These are phyloP conservation scores for Clarias magur DNA, from an alignment of 2,113 vertebrate species.

Conservation along the genomic window DNA sequence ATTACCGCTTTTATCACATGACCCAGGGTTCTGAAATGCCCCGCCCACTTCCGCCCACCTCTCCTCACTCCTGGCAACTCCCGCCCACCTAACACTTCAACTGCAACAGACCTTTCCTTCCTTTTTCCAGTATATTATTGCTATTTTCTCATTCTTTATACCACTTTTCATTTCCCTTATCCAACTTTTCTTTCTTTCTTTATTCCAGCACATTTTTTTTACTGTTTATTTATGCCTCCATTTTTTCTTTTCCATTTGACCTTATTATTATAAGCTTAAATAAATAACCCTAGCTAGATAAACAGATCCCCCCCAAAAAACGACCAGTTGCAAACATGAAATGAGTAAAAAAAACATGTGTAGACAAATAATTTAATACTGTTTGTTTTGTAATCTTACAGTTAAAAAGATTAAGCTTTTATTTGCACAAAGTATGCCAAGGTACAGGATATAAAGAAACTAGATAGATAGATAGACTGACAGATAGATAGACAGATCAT, in stretches of 20 bases:
- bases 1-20: conserved; percentile 34
- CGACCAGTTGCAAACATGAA: neutral
- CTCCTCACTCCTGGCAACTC: neutral
- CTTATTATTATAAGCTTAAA: neutral
- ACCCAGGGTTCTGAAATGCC: conserved; percentile 18
- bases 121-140: neutral
- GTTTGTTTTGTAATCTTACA: too few relatives aligned
- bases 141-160: neutral
- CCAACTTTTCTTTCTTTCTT: neutral
- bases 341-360: neutral
- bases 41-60: neutral
- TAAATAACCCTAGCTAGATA: too few relatives aligned
- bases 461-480: too few relatives aligned
- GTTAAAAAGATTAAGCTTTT: too few relatives aligned
- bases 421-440: too few relatives aligned
- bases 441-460: too few relatives aligned
- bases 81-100: neutral
- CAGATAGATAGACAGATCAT: too few relatives aligned
- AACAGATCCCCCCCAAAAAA: too few relatives aligned
- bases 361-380: too few relatives aligned
- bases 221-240: too few relatives aligned
- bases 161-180: neutral
- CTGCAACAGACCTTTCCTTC: neutral
- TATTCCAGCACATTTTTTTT: too few relatives aligned
- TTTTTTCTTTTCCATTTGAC: neutral